Percentiles rank a stretch among this genome's conserved stretches.
Conservation (phyloP, 2,797 vertebrate genomes). For the Cynopterus sphinx region DNA sequence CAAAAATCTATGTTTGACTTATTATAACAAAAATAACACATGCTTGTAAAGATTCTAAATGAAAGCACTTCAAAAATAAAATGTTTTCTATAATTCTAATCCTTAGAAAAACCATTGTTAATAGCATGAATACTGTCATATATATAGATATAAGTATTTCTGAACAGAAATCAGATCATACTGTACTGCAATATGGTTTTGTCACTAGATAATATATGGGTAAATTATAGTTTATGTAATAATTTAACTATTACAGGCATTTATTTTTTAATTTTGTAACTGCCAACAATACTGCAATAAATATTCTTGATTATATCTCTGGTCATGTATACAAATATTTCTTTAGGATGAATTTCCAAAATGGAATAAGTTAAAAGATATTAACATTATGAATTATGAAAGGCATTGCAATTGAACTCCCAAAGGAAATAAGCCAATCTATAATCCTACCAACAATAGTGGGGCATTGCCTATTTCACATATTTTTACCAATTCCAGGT, state of each 20-base stretch:
- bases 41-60: not conserved
- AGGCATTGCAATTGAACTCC: not conserved
- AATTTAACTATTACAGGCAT: not conserved
- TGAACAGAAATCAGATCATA: not conserved
- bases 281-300: not conserved
- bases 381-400: slow-evolving; percentile 22
- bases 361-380: not conserved
- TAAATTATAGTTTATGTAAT: not conserved
- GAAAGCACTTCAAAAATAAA: slow-evolving; percentile 3
- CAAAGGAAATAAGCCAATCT: not conserved
- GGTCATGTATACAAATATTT: not conserved
- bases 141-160: not conserved
- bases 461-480: not conserved
- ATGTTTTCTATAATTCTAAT: not conserved
- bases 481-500: not conserved
- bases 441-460: not conserved
- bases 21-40: not conserved
- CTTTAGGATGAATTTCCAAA: not conserved
- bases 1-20: not conserved
- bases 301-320: not conserved
- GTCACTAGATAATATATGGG: not conserved
- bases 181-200: not conserved
- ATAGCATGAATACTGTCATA: not conserved
- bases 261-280: not conserved
- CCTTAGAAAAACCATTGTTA: not conserved